phyloP scores from a whole-genome alignment of 2,888 invertebrate species.

The Zygaena filipendulae region DNA sequence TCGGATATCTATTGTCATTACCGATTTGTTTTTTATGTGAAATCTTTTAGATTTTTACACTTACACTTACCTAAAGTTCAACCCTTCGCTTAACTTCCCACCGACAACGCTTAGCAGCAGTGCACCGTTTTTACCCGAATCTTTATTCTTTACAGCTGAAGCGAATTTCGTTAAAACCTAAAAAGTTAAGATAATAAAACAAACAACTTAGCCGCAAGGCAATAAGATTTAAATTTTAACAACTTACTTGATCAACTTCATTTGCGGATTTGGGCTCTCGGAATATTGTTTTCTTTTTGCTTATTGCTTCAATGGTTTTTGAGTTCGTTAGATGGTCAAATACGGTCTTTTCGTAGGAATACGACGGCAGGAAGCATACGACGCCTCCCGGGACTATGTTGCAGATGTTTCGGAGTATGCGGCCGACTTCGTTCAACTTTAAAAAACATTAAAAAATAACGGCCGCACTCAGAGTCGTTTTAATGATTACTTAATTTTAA shows the following conservation, averaged over 20 bases:
- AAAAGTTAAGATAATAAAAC: constrained; percentile 12
- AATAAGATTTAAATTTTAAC: constrained; percentile 3
- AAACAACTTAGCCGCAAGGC: background rate
- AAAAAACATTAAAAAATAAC: constrained; percentile 25
- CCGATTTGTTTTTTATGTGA: no score
- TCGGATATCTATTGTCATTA: no score
- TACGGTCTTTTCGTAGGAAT: constrained; percentile 84
- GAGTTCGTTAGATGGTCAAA: constrained; percentile 70
- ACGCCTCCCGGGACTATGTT: constrained; percentile 89
- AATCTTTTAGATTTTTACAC: no score
- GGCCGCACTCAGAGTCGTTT: no score
- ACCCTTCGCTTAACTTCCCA: constrained; percentile 97
- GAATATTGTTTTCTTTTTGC: constrained; percentile 78
- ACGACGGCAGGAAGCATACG: constrained; percentile 94
- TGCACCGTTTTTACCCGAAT: constrained; percentile 72
- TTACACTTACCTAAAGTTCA: constrained; percentile 92
- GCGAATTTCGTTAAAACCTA: constrained; percentile 51
- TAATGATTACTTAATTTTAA: no score
- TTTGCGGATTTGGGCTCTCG: constrained; percentile 79
- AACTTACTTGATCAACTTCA: constrained; percentile 76
- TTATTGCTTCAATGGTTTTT: constrained; percentile 74
- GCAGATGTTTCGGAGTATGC: constrained; percentile 80
- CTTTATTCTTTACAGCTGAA: constrained; percentile 37
- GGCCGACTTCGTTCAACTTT: constrained; percentile 81
- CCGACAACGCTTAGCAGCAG: constrained; percentile 95